phyloP scores from a whole-genome alignment of 1,140 invertebrate genomes.

The Heliconius melpomene region DNA sequence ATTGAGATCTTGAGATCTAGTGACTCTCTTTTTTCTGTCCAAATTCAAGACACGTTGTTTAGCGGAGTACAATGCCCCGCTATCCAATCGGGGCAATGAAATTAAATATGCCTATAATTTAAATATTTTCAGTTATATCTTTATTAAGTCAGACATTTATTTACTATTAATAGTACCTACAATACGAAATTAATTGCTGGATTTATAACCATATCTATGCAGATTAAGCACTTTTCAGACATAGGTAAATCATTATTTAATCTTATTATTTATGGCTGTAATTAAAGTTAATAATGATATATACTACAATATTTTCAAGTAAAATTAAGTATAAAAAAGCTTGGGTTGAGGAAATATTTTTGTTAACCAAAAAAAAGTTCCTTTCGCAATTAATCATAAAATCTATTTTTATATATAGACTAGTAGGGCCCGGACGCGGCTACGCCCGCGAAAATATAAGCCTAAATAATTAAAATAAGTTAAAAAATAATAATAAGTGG shows the following conservation, averaged over 20 bases:
- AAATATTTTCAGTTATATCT: not conserved
- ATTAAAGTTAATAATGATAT: not conserved
- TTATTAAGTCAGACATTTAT: not conserved
- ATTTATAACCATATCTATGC: not conserved
- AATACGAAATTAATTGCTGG: slow-evolving; percentile 1
- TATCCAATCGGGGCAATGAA: not conserved
- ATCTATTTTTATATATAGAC: too few species aligned
- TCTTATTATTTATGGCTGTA: not conserved
- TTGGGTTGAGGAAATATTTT: too few species aligned
- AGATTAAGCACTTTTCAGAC: not conserved
- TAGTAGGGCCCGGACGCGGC: too few species aligned
- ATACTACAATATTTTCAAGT: not conserved
- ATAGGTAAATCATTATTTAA: not conserved
- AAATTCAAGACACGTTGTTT: too few species aligned
- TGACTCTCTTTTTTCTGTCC: too few species aligned
- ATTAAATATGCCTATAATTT: not conserved
- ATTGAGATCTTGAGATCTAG: too few species aligned
- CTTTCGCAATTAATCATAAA: too few species aligned
- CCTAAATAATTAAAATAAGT: too few species aligned
- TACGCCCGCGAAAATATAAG: too few species aligned
- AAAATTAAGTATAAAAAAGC: not conserved
- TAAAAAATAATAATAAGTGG: too few species aligned
- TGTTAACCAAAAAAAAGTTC: too few species aligned
- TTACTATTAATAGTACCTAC: not conserved
- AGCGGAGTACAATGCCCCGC: too few species aligned